Evolutionary conservation across 2,113 vertebrate genomes (phyloP), one percentile per base, ranked within the genome.

Genomic region (Gymnobelideus leadbeateri): DNA sequence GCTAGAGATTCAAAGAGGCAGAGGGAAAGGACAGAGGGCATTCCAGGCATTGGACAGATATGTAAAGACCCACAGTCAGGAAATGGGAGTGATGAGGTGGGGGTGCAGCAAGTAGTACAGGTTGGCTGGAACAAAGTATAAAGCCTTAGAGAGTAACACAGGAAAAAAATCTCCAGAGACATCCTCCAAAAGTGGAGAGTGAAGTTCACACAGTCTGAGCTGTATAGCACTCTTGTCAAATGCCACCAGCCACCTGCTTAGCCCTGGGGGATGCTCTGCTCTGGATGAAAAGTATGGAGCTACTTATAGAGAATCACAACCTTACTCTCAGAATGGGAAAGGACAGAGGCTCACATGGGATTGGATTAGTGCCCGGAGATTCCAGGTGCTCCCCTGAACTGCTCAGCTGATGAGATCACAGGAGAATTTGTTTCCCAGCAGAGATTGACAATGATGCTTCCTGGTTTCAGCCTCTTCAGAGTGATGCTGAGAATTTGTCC

Each of bases 351-450:
- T 84, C 68, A 84, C 8, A 19, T 43, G n/a, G 68, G 37, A 43
- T 84, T 84, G 68, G 68, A 84, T 84, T 43, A 84, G 68, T 43
- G 68, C 68, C 68, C 68, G 0, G 68, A 43, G 68, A 84, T 84
- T 84, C 68, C 68, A 84, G 68, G 68, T 84, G 68, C 68, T 84
- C 3, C 2, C 68, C n/a, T 43, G 19, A 43, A 84, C n/a, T 8
- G 68, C 16, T 84, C 68, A 84, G 68, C n/a, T 84, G n/a, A 84
- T 84, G n/a, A 84, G 68, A 84, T 84, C 68, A 84, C 68, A 84
- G n/a, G n/a, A 84, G 68, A 84, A 84, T 84, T 84, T 84, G 6
- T 84, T 43, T 84, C 68, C 68, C 68, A 84, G 68, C 37, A 84
- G 68, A 84, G n/a, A 84, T 10, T 43, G n/a, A 43, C 68, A 84